Percentiles rank a stretch among this genome's conserved stretches.
Evolutionary conservation across 2,113 vertebrate species (phyloP).

Genomic region (Steatornis caripensis): DNA sequence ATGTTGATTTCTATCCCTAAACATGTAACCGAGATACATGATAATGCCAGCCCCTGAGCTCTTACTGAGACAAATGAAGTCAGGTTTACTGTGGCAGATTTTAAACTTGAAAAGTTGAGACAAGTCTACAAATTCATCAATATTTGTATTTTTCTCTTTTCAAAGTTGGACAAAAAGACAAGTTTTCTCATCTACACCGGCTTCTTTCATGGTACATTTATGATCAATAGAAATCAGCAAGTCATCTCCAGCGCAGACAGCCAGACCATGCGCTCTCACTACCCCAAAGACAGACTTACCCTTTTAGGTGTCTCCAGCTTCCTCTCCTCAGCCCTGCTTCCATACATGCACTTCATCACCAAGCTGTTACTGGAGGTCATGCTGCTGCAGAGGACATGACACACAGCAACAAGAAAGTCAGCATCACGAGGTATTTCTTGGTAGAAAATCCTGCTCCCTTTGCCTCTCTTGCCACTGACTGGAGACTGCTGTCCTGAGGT

Average conservation of each 20-base stretch:
- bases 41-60: neutral
- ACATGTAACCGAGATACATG: neutral
- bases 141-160: neutral
- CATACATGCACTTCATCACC: neutral
- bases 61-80: neutral
- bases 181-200: neutral
- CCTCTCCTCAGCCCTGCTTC: neutral
- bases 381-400: neutral
- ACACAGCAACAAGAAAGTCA: neutral
- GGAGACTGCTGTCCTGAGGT: rapidly evolving
- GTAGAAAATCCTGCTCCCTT: neutral
- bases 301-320: neutral
- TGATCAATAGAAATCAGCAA: neutral
- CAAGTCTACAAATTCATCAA: neutral
- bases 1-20: neutral
- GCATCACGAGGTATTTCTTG: neutral
- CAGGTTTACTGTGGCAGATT: neutral
- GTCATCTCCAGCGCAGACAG: neutral
- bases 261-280: neutral
- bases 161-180: neutral
- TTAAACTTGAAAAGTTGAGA: neutral
- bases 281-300: neutral
- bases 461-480: rapidly evolving
- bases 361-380: neutral
- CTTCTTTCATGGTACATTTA: neutral